Percentiles rank a stretch among this genome's conserved stretches.
Evolutionary conservation across 2,797 vertebrate species (phyloP).

Genomic region (Mormyrus hasselquistii): DNA sequence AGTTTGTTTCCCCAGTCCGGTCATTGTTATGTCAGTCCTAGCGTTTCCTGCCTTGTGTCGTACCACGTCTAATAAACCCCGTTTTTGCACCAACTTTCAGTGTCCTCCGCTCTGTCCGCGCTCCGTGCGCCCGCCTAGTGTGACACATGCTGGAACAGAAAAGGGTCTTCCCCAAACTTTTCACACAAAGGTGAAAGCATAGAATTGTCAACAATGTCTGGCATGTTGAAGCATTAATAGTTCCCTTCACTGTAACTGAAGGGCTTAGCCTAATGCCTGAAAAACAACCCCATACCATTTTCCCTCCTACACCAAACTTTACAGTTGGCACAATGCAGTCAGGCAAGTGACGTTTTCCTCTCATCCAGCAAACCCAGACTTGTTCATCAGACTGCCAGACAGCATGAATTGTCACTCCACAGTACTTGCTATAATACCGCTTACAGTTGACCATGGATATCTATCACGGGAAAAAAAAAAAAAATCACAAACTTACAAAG

Average conservation of each 20-base stretch:
- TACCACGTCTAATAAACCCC: too few relatives aligned
- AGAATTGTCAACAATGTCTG: not conserved
- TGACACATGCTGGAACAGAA: not conserved
- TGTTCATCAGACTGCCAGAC: not conserved
- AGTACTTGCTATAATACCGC: not conserved
- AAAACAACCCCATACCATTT: not conserved
- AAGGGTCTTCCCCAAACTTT: not conserved
- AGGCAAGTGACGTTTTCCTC: not conserved
- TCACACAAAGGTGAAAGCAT: not conserved
- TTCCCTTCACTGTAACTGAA: not conserved
- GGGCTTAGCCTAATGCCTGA: not conserved
- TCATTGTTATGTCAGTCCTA: too few relatives aligned
- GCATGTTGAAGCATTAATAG: not conserved
- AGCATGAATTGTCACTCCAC: not conserved
- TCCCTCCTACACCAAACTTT: not conserved
- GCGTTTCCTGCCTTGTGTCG: too few relatives aligned
- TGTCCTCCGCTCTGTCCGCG: too few relatives aligned
- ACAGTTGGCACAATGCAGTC: not conserved
- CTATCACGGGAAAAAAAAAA: not conserved
- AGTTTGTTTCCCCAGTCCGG: too few relatives aligned
- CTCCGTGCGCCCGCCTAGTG: too few relatives aligned
- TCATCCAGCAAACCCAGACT: not conserved
- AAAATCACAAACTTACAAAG: not conserved
- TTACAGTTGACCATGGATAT: not conserved
- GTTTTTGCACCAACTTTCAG: too few relatives aligned